Evolutionary conservation across 2,797 vertebrate species (phyloP), one percentile per base, ranked within the genome.

Genomic region (Phrynocephalus guinanensis): DNA sequence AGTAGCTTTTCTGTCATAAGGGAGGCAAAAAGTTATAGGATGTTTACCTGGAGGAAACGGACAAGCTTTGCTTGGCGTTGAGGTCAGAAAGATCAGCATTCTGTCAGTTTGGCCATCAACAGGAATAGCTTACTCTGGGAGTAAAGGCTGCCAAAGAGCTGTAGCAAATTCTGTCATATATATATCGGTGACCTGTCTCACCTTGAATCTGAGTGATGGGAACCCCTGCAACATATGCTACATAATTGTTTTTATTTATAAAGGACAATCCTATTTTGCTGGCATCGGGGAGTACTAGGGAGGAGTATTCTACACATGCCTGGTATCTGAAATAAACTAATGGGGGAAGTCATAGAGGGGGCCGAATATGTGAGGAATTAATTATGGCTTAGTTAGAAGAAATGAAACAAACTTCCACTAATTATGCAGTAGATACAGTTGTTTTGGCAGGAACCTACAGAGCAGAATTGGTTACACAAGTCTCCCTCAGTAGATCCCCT

Each of bases 11-110:
- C 73, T 85, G 89, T 93, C 83, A 30, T 91, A 93, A 93, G 73
- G 88, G 48, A 92, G 88, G 83, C 44, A 83, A 87, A 83, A 0
- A 70, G 93, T 87, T 79, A 92, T 85, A 90, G 70, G 52, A 93
- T 93, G 92, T 89, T 93, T 91, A 86, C 79, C 90, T 20, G 18
- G 15, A 66, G 92, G 93, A 94, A 93, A 93, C 86, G 88, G 87
- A 72, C 68, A 79, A 52, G 9, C 82, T 84, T 79, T 66, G 76
- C 82, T 80, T 84, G 76, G 44, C 82, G 16, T 11, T 22, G 30
- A 56, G 63, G 44, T 66, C 77, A 28, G 26, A 63, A 50, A 66
- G 28, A 76, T 48, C 68, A 66, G 20, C 22, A 16, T 72, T 80
- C 78, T 75, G 44, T 67, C 77, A 68, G 60, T n/a, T 75, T 66